Conservation (phyloP, 2,113 vertebrate genomes). For the zebrafish (Danio rerio) region DNA sequence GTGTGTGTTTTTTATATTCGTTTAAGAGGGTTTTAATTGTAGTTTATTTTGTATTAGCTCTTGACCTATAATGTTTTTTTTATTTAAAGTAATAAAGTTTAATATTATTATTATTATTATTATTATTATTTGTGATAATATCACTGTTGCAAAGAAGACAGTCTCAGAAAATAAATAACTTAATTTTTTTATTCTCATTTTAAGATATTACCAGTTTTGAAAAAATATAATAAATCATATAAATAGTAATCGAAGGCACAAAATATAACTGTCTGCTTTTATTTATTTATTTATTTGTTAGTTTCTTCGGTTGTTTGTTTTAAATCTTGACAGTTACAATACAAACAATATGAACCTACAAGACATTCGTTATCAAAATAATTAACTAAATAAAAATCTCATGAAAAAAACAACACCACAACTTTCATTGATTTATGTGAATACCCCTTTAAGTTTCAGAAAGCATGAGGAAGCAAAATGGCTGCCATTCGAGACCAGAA, state of each 20-base stretch:
- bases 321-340: too few species aligned
- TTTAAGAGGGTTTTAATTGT: too few species aligned
- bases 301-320: too few species aligned
- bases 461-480: constrained; percentile 33
- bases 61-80: background rate
- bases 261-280: too few species aligned
- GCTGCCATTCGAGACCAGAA: constrained; percentile 29
- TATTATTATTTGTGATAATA: background rate
- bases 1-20: too few species aligned
- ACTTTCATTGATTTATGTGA: background rate
- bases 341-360: too few species aligned
- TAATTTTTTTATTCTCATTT: too few species aligned
- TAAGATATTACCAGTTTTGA: too few species aligned
- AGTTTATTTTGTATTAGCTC: background rate
- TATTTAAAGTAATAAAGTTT: background rate
- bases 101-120: background rate
- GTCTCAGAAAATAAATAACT: background rate
- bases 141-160: background rate
- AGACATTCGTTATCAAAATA: too few species aligned
- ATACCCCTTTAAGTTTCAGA: background rate
- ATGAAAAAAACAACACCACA: background rate
- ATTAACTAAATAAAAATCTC: background rate
- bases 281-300: too few species aligned
- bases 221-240: too few species aligned
- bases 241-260: too few species aligned